Evolutionary conservation across 1,140 invertebrate species (phyloP).

Genomic region (Dreissena rostriformis): DNA sequence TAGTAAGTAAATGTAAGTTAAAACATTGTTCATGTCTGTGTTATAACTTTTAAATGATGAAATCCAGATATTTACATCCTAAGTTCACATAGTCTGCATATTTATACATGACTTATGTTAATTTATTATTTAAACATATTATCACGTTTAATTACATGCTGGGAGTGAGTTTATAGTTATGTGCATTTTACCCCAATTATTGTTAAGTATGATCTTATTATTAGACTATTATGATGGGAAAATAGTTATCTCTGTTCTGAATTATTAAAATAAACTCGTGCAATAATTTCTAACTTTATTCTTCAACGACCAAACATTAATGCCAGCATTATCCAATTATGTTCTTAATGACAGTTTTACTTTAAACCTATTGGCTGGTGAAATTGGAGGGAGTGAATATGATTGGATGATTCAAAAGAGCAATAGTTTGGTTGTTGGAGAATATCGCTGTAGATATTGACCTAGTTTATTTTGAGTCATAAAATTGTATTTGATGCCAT

Average conservation of each 20-base stretch:
- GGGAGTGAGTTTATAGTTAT: neutral
- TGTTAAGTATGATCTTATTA: neutral
- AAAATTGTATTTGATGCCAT: no score
- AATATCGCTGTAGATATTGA: no score
- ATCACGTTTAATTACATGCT: neutral
- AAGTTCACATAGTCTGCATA: no score
- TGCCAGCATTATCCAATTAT: conserved; percentile 51
- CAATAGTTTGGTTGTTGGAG: neutral
- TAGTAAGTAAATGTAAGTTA: no score
- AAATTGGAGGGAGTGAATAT: conserved; percentile 50
- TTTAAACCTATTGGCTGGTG: conserved; percentile 55
- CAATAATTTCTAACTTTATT: conserved; percentile 1
- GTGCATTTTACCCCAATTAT: neutral
- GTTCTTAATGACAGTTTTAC: conserved; percentile 57
- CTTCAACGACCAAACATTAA: neutral
- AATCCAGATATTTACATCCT: no score
- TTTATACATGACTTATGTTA: no score
- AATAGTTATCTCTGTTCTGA: neutral
- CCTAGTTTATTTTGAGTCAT: no score
- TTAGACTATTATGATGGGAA: neutral
- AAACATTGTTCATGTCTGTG: no score
- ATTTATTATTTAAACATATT: no score
- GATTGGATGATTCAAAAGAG: conserved; percentile 52
- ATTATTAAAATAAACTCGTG: neutral
- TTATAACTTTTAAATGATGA: no score